These are phyloP conservation scores for Loripinus fragilis DNA, from an alignment of 2,888 invertebrate species.

Conservation along the genomic window DNA sequence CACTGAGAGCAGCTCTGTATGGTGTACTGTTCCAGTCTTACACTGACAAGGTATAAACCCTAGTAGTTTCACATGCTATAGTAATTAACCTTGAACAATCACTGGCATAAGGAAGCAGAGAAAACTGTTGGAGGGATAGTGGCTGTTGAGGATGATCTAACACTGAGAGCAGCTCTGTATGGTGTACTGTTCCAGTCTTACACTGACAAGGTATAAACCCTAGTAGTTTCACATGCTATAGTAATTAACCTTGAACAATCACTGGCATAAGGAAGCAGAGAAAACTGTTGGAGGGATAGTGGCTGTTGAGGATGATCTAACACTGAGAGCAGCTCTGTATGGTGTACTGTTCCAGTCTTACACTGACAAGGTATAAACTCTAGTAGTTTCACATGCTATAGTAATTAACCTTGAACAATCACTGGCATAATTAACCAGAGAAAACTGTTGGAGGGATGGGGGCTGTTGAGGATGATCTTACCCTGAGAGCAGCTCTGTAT, in stretches of 20 bases:
- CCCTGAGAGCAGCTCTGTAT: no score
- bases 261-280: slow-evolving; percentile 54
- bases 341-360: slow-evolving; percentile 82
- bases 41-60: background rate
- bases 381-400: no score
- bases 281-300: slow-evolving; percentile 65
- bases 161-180: slow-evolving; percentile 81
- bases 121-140: slow-evolving; percentile 69
- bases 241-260: no score
- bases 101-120: no score
- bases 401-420: no score
- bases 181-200: slow-evolving; percentile 82
- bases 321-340: slow-evolving; percentile 81
- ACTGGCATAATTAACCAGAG: no score
- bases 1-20: no score
- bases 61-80: no score
- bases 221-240: no score
- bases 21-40: background rate
- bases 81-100: no score
- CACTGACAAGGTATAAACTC: slow-evolving; percentile 82
- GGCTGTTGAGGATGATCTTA: no score
- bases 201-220: slow-evolving; percentile 82
- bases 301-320: slow-evolving; percentile 81
- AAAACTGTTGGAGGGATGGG: no score
- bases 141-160: slow-evolving; percentile 81